Percentiles rank a stretch among this genome's conserved stretches.
Evolutionary conservation across 2,888 invertebrate genomes (phyloP).

Genomic region (Cryptus armator): DNA sequence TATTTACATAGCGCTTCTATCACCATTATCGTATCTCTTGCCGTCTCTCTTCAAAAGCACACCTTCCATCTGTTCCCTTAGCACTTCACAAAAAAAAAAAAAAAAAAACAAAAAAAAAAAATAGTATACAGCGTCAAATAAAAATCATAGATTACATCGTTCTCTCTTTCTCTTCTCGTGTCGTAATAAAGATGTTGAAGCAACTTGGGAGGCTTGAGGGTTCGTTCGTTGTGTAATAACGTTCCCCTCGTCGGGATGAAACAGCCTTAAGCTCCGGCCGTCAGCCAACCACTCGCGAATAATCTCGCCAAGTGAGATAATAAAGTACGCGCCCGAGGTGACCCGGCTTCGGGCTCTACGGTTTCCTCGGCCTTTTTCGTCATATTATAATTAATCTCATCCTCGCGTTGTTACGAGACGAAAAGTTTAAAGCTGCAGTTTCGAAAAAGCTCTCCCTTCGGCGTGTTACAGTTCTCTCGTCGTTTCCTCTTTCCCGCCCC

Average conservation of each 20-base stretch:
- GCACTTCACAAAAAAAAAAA: neutral
- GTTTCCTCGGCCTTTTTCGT: slow-evolving; percentile 28
- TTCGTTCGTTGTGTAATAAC: slow-evolving; percentile 5
- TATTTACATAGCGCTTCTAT: neutral
- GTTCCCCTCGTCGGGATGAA: slow-evolving; percentile 2
- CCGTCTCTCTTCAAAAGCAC: neutral
- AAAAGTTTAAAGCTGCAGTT: slow-evolving; percentile 43
- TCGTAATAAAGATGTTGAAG: slow-evolving; percentile 22
- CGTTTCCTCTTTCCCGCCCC: neutral
- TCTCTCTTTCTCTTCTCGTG: slow-evolving; percentile 16
- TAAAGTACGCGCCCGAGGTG: slow-evolving; percentile 40
- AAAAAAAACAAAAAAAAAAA: neutral
- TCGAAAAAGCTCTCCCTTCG: slow-evolving; percentile 1
- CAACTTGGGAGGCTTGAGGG: neutral
- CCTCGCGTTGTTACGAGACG: slow-evolving; percentile 4
- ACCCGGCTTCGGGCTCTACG: neutral
- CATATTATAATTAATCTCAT: slow-evolving; percentile 56
- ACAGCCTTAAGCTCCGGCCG: slow-evolving; percentile 2
- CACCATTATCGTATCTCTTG: neutral
- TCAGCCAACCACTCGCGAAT: slow-evolving; percentile 42
- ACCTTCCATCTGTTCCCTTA: slow-evolving; percentile 17
- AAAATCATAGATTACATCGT: slow-evolving; percentile 13
- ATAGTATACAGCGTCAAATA: neutral
- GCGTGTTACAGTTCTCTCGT: neutral
- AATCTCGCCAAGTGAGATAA: slow-evolving; percentile 33